Evolutionary conservation across 1,140 invertebrate genomes (phyloP).

Genomic region (Apolygus lucorum): DNA sequence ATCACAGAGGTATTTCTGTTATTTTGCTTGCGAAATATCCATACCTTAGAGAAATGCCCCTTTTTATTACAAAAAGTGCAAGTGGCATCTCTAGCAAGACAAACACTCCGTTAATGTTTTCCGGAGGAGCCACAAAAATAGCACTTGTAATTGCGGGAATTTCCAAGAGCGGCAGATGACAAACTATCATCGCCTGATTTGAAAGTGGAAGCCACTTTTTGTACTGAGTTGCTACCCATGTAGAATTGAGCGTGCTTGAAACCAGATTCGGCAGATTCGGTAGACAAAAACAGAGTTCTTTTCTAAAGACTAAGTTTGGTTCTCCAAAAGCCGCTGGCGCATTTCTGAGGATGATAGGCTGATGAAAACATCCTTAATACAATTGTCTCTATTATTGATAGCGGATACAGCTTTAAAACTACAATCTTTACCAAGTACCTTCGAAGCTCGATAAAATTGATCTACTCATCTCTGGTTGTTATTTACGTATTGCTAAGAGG

Average conservation of each 20-base stretch:
- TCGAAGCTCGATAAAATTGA: too few relatives aligned
- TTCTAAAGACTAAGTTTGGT: background rate
- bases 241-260: background rate
- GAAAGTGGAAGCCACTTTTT: too few relatives aligned
- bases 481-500: too few relatives aligned
- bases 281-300: background rate
- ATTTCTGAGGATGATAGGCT: background rate
- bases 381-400: background rate
- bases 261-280: background rate
- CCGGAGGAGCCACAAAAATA: too few relatives aligned
- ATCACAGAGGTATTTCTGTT: background rate
- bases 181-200: too few relatives aligned
- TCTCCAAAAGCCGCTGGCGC: too few relatives aligned
- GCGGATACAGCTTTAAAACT: too few relatives aligned
- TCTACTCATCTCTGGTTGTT: too few relatives aligned
- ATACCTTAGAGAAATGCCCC: conserved; percentile 1
- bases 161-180: background rate
- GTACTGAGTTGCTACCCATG: background rate
- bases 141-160: background rate
- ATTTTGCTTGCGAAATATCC: background rate
- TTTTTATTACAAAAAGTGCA: background rate
- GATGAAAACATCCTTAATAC: background rate
- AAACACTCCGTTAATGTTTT: background rate
- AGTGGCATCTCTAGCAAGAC: background rate
- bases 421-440: too few relatives aligned